A percentile compares a stretch with the other conserved stretches of the same genome.
phyloP scores from a whole-genome alignment of 2,113 vertebrate species.

The Bagarius yarrelli region DNA sequence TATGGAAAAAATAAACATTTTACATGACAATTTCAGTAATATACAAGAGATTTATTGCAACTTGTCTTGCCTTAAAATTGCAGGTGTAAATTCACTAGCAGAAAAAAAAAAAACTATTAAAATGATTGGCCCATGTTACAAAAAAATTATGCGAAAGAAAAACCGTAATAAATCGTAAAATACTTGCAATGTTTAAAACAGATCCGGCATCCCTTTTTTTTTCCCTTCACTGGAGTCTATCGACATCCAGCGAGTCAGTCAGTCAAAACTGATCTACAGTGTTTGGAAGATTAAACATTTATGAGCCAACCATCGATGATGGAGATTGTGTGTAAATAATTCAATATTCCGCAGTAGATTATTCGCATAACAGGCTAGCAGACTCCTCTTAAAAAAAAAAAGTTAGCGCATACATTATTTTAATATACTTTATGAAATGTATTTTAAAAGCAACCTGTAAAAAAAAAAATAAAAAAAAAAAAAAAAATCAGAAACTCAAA shows the following conservation, averaged over 20 bases:
- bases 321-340: neutral
- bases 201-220: no score
- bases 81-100: neutral
- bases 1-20: neutral
- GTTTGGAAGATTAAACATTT: neutral
- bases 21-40: neutral
- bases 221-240: neutral
- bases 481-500: neutral
- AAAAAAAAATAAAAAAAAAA: neutral
- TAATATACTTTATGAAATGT: no score
- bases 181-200: neutral
- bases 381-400: neutral
- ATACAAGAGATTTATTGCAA: neutral
- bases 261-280: conserved; percentile 3
- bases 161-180: neutral
- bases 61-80: neutral
- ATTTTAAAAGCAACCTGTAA: neutral
- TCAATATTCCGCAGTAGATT: neutral
- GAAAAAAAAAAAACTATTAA: neutral
- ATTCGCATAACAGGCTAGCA: neutral
- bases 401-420: neutral
- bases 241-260: neutral
- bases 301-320: neutral
- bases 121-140: no score
- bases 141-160: neutral